Conservation (phyloP, 2,113 vertebrate genomes). For the Turdus rufiventris region DNA sequence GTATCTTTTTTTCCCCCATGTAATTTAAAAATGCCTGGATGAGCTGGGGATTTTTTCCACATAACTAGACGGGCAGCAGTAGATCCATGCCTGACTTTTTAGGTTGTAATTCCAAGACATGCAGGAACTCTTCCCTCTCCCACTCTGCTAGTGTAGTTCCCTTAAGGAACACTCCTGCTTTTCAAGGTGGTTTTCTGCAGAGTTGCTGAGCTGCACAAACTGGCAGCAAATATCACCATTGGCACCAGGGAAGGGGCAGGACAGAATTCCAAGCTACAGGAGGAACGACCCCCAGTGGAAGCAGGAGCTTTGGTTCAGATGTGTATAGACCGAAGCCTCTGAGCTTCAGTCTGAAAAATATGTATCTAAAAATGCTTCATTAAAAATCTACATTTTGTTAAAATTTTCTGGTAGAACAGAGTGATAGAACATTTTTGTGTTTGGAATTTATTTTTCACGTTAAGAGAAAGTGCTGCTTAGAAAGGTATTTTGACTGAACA, state of each 20-base stretch:
- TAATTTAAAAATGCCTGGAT: neutral
- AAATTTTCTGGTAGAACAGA: neutral
- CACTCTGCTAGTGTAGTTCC: fast-evolving
- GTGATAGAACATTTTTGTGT: neutral
- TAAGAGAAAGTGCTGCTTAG: neutral
- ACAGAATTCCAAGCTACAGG: neutral
- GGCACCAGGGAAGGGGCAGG: neutral
- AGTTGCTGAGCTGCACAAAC: neutral
- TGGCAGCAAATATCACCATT: neutral
- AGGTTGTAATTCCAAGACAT: neutral
- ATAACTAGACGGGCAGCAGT: neutral
- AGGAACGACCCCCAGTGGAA: fast-evolving
- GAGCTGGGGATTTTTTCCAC: neutral
- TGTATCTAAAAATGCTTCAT: fast-evolving
- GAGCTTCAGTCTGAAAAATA: neutral
- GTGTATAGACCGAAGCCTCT: neutral
- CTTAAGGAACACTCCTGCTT: neutral
- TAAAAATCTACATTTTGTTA: neutral
- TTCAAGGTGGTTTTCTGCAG: neutral
- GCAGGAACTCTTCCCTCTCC: neutral
- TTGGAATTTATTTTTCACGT: neutral
- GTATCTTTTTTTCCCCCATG: fast-evolving
- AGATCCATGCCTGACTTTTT: fast-evolving
- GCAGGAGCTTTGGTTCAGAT: neutral
- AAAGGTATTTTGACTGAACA: neutral